Percentiles rank a stretch among this genome's conserved stretches.
phyloP scores from a whole-genome alignment of 2,888 invertebrate species.

The Erebia palarica region DNA sequence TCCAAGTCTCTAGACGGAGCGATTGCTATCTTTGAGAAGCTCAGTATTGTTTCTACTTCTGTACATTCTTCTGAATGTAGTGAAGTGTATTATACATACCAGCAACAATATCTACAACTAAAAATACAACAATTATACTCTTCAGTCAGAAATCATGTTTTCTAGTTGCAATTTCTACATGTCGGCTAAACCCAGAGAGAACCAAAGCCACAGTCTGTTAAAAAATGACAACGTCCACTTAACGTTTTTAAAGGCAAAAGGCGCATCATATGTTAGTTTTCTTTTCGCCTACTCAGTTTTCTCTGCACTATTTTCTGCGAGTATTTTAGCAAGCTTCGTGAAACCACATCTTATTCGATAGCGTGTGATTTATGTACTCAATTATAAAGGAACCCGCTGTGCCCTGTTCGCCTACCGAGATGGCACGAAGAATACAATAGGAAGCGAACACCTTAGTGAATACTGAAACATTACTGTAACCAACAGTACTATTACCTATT shows the following conservation, averaged over 20 bases:
- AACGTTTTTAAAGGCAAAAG: background rate
- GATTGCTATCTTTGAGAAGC: no score
- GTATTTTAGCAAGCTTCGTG: conserved; percentile 30
- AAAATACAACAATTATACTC: no score
- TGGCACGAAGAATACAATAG: conserved; percentile 30
- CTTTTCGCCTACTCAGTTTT: conserved; percentile 23
- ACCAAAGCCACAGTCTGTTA: no score
- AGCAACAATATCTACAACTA: no score
- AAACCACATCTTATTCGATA: conserved; percentile 63
- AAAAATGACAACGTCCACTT: background rate
- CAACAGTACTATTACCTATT: no score
- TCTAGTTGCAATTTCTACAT: no score
- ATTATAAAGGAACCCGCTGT: conserved; percentile 65
- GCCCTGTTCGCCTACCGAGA: conserved; percentile 37
- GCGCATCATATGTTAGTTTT: conserved; percentile 12
- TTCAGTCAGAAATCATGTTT: no score
- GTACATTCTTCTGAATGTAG: no score
- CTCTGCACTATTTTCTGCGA: conserved; percentile 35
- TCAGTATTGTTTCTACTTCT: no score
- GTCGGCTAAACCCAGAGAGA: no score
- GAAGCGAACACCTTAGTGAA: conserved; percentile 29
- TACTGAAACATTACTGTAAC: background rate
- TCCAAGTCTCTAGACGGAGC: no score
- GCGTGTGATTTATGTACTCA: conserved; percentile 71
- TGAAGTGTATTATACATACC: no score